Base-by-base conservation (phyloP, 2,888 invertebrate genomes). In the Caenorhabditis becei region DNA sequence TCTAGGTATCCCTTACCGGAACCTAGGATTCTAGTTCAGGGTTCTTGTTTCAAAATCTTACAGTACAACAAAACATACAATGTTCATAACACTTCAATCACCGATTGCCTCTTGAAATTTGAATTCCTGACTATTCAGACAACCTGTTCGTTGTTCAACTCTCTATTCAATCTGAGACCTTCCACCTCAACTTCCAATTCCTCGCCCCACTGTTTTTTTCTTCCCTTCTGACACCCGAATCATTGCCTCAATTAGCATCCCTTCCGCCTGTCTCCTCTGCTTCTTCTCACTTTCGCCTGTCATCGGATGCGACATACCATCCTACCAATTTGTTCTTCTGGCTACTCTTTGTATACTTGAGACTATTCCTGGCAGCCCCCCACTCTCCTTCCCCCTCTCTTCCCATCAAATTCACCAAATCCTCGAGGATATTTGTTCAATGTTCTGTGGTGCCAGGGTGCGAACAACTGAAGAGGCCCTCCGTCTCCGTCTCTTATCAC, bases 261-360 rank as follows among this genome's bases (percentile, higher is more conserved):
- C 69, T 44, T 44, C 44, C 56, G 4, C 56, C 58, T 37, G 20
- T 58, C 49, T 49, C 18, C 24, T 54, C 26, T 11, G 16, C 41
- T 41, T 35, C 44, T 49, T 63, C 70, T 77, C 77, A 66, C 77
- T 74, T 65, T 71, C 65, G 16, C 74, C n/a, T n/a, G n/a, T 24
- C 56, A 51, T 59, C 61, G 51, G 59, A 23, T 11, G 5, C 51
- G 59, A 59, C 1, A 26, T n/a, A 51, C 24, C 20, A 51, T 4
- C 20, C 24, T 26, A 16, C 53, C 26, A 53, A 53, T 53, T 53
- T 56, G 56, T 32, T 56, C 56, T 32, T 56, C 26, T 54, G 8
- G 4, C 41, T 41, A 47, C 47, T 47, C 41, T 14, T 10, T 41
- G 14, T 32, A 10, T 41, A 47, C 47, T 47, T 47, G 47, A 47